phyloP scores from a whole-genome alignment of 53 echinoderm and acorn worm genomes.

The Antedon mediterranea region DNA sequence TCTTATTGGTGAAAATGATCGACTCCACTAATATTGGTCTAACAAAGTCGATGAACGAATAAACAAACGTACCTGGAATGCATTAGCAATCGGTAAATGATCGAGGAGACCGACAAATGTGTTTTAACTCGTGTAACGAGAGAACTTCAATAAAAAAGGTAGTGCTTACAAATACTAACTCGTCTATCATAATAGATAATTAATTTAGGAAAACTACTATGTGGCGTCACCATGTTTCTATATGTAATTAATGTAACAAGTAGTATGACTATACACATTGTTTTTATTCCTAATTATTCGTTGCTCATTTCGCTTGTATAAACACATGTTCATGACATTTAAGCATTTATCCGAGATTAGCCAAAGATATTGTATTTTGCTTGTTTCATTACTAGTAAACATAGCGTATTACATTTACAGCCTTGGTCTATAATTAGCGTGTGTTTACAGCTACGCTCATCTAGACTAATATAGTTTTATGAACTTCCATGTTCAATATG shows the following conservation, averaged over 20 bases:
- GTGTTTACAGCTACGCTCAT: not conserved
- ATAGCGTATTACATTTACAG: not conserved
- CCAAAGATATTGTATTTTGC: not conserved
- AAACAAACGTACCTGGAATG: not conserved
- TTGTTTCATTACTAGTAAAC: not conserved
- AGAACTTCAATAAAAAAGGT: not conserved
- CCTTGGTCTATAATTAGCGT: not conserved
- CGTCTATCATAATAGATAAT: not conserved
- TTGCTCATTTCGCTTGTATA: not conserved
- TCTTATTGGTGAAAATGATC: not conserved
- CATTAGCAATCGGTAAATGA: not conserved
- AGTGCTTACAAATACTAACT: not conserved
- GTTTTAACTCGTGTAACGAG: conserved; percentile 1
- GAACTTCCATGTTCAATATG: not conserved
- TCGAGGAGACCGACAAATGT: not conserved
- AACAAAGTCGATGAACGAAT: not conserved
- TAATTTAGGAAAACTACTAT: not conserved
- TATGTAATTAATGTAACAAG: not conserved
- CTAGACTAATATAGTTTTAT: not conserved
- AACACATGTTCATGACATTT: not conserved
- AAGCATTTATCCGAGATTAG: not conserved
- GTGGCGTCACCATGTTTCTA: not conserved
- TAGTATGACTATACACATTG: not conserved
- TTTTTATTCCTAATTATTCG: not conserved
- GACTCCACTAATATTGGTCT: not conserved